Evolutionary conservation across 2,888 invertebrate species (phyloP).

Genomic region (Aricia artaxerxes): DNA sequence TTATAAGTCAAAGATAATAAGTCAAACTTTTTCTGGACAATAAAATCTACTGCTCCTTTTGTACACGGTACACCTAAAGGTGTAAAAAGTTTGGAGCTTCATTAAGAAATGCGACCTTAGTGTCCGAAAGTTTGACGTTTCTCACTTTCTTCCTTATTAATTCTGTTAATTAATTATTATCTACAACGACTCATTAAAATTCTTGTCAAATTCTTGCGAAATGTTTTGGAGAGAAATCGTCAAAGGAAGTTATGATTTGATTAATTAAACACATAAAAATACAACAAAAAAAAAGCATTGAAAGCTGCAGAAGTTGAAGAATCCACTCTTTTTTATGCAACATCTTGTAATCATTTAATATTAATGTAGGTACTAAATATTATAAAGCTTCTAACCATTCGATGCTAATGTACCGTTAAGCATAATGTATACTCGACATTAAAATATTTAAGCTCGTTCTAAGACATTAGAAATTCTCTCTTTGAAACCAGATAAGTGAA

Average conservation of each 20-base stretch:
- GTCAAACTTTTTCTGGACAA: too few relatives aligned
- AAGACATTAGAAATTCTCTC: slow-evolving; percentile 7
- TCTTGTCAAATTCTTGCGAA: not conserved
- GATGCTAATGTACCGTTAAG: not conserved
- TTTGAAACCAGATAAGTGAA: slow-evolving; percentile 23
- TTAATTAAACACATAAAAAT: too few relatives aligned
- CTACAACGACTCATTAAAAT: slow-evolving; percentile 4
- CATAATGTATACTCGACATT: not conserved
- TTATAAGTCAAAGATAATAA: too few relatives aligned
- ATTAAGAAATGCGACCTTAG: not conserved
- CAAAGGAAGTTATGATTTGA: not conserved
- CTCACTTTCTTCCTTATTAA: not conserved
- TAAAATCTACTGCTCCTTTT: not conserved
- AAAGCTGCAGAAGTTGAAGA: too few relatives aligned
- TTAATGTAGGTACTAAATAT: not conserved
- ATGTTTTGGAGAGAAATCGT: not conserved
- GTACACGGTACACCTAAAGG: not conserved
- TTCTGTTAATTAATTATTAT: not conserved
- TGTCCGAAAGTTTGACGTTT: slow-evolving; percentile 5
- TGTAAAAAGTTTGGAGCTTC: not conserved
- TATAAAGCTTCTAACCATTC: not conserved
- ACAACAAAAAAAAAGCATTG: too few relatives aligned
- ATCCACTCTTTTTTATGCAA: not conserved
- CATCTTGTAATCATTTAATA: not conserved
- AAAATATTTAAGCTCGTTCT: not conserved